Percentiles rank a stretch among this genome's conserved stretches.
Conservation (phyloP, 2,888 invertebrate genomes). For the Oconnorella tubifera region DNA sequence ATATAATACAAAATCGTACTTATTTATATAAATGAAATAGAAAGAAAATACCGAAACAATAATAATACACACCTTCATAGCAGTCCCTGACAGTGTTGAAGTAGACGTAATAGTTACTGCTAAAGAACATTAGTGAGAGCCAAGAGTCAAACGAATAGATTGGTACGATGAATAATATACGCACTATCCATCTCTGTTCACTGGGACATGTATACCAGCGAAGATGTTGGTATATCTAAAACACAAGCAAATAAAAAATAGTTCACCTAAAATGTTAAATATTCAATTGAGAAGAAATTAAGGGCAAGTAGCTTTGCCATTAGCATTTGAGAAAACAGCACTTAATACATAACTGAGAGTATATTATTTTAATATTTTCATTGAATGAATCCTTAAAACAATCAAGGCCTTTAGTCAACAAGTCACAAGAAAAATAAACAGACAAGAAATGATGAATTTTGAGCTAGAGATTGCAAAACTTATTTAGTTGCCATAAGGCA, state of each 20-base stretch:
- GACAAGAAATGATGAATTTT: too few species aligned
- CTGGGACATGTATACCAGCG: conserved; percentile 98
- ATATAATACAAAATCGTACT: too few species aligned
- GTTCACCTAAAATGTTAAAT: too few species aligned
- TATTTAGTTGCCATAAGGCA: too few species aligned
- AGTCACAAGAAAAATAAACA: too few species aligned
- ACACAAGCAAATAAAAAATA: background rate
- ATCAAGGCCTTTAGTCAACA: too few species aligned
- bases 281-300: too few species aligned
- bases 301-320: background rate
- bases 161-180: conserved; percentile 97
- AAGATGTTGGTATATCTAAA: conserved; percentile 93
- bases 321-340: background rate
- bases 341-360: conserved; percentile 28
- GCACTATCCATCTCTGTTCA: conserved; percentile 98
- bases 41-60: too few species aligned
- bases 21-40: too few species aligned
- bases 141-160: conserved; percentile 98
- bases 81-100: conserved; percentile 99
- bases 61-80: conserved; percentile 94
- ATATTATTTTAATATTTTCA: too few species aligned
- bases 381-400: too few species aligned
- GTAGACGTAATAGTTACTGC: conserved; percentile 95
- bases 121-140: conserved; percentile 96
- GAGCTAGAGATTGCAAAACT: too few species aligned